Evolutionary conservation across 1,140 invertebrate species (phyloP), one percentile per base, ranked within the genome.

Genomic region (Bombus superbus): DNA sequence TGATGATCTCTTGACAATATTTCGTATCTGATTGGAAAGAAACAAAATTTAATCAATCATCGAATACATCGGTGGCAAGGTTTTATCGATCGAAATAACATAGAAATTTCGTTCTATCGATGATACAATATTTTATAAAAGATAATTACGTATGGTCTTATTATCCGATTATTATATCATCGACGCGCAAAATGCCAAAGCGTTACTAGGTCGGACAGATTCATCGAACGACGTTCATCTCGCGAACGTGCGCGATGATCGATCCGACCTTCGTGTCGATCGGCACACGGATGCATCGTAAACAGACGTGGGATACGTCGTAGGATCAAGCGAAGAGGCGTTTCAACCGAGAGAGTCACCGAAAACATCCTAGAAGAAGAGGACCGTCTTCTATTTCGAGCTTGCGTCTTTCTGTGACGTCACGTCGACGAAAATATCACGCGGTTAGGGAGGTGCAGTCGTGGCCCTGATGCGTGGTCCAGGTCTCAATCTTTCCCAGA

Each of bases 391-490:
- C 94, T 95, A 95, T 95, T 95, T 95, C 86, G 75, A 93, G 89
- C 91, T 93, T 90, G 72, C 88, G 90, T 83, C 88, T 92, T 83
- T 88, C 69, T 66, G 89, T 95, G 95, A 95, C 95, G 95, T 95
- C 93, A 93, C 90, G 82, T 15, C 59, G 91, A 90, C 94, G 86
- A 93, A 95, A 95, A 95, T 95, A 95, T 92, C 94, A 87, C 88
- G 86, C 91, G 92, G 91, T 91, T 91, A 90, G 91, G 92, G 92
- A 94, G 91, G 90, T 89, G 87, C 89, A 90, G 86, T 88, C 74
- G 84, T 86, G 84, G 85, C 89, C 85, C 92, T 87, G 90, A 90
- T 91, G 92, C 88, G 90, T 89, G 92, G 91, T 94, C 90, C 92
- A 94, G 92, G 92, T 93, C 93, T 92, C 86, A 85, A 92, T 93